phyloP scores from a whole-genome alignment of 1,140 invertebrate species.

The Agrypnia vestita region DNA sequence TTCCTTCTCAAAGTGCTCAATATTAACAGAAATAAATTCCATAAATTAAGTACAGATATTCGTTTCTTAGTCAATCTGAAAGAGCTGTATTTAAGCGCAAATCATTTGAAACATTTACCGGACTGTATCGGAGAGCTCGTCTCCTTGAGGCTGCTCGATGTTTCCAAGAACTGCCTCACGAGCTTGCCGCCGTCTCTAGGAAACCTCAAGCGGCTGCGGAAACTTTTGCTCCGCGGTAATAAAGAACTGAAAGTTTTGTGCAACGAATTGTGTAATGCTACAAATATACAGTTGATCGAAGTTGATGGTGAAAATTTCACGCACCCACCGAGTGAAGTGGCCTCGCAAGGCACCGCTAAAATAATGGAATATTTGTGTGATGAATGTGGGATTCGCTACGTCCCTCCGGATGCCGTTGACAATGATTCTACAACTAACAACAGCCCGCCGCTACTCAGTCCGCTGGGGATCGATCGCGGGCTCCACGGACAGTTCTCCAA shows the following conservation, averaged over 20 bases:
- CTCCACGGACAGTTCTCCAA: conserved; percentile 47
- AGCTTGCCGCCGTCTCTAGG: conserved; percentile 78
- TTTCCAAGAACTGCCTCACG: conserved; percentile 82
- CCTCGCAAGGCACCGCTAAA: conserved; percentile 74
- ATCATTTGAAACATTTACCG: conserved; percentile 79
- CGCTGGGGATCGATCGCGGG: conserved; percentile 38
- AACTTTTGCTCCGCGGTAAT: conserved; percentile 76
- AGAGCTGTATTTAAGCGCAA: conserved; percentile 80
- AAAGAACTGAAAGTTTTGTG: conserved; percentile 74
- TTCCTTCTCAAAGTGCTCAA: conserved; percentile 80
- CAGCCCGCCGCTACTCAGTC: conserved; percentile 47
- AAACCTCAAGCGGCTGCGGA: conserved; percentile 74
- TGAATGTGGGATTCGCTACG: conserved; percentile 68
- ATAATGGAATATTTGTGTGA: conserved; percentile 80
- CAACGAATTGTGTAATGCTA: conserved; percentile 76
- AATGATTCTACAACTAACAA: conserved; percentile 59
- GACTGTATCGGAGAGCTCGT: conserved; percentile 77
- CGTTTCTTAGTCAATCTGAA: conserved; percentile 76
- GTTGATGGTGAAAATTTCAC: conserved; percentile 76
- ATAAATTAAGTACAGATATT: conserved; percentile 76
- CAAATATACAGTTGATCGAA: conserved; percentile 74
- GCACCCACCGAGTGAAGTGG: conserved; percentile 77
- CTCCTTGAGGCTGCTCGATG: conserved; percentile 78
- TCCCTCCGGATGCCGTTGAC: conserved; percentile 61
- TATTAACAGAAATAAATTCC: conserved; percentile 81